Evolutionary conservation across 2,113 vertebrate species (phyloP).

Genomic region (Ictalurus furcatus): DNA sequence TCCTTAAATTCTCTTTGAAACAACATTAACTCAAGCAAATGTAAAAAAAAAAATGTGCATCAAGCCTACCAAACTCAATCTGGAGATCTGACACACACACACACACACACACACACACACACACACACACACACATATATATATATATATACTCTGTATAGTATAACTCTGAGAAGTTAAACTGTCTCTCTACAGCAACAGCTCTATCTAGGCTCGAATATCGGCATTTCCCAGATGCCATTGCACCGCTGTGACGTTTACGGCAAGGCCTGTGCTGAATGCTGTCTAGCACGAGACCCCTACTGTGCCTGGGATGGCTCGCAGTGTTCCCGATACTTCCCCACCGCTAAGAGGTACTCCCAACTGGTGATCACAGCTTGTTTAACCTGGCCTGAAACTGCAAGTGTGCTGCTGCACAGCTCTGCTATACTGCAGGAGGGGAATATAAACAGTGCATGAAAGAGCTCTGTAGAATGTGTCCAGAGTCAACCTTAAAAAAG

Average conservation of each 20-base stretch:
- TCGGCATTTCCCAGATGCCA: constrained; percentile 90
- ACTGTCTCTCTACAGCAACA: constrained; percentile 83
- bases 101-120: too few relatives aligned
- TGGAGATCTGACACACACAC: not conserved
- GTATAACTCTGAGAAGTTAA: not conserved
- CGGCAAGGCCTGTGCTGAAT: constrained; percentile 95
- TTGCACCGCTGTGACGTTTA: constrained; percentile 94
- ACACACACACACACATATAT: not conserved
- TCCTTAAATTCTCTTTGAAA: constrained; percentile 11
- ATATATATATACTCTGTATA: not conserved
- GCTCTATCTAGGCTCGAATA: constrained; percentile 87
- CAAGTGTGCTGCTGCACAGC: not conserved
- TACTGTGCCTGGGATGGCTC: constrained; percentile 98
- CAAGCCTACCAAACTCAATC: not conserved
- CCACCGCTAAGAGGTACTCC: constrained; percentile 91
- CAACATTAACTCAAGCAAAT: not conserved
- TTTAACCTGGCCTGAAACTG: constrained; percentile 10
- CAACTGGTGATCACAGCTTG: constrained; percentile 2
- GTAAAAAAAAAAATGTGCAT: too few relatives aligned
- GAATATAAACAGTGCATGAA: constrained; percentile 23
- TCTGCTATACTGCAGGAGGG: not conserved
- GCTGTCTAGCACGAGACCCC: constrained; percentile 94
- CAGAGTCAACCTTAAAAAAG: constrained; percentile 15
- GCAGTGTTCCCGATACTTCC: constrained; percentile 96
- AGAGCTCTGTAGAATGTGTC: not conserved